Conservation (phyloP, 2,888 invertebrate genomes). For the Cremastinae sp. region DNA sequence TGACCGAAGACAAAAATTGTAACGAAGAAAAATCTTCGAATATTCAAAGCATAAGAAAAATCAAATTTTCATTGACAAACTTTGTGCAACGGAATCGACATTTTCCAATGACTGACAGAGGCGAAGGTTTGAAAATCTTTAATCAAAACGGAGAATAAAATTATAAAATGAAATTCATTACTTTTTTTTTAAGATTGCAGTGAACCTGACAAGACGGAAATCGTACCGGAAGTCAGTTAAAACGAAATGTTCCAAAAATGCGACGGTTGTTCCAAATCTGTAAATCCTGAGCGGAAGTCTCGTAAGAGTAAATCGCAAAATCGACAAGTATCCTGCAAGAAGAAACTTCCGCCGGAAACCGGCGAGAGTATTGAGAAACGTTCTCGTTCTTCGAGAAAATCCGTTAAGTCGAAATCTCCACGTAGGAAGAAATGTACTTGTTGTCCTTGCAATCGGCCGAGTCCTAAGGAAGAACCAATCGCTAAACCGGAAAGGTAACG, state of each 20-base stretch:
- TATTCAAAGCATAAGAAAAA: neutral
- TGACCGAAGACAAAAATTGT: neutral
- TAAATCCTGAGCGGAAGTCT: slow-evolving; percentile 21
- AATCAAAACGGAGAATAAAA: neutral
- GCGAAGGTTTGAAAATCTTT: neutral
- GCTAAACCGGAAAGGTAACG: slow-evolving; percentile 34
- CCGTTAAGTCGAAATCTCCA: neutral
- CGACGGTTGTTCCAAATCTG: slow-evolving; percentile 9
- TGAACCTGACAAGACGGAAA: slow-evolving; percentile 2
- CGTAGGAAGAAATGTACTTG: slow-evolving; percentile 13
- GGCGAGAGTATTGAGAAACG: slow-evolving; percentile 3
- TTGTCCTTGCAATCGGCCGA: neutral
- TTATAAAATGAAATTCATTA: neutral
- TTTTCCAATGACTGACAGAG: slow-evolving; percentile 6
- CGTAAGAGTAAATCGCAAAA: neutral
- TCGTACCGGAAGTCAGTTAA: slow-evolving; percentile 3
- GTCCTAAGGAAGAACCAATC: neutral
- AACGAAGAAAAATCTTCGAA: neutral
- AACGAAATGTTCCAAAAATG: slow-evolving; percentile 53
- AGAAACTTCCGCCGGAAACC: slow-evolving; percentile 3
- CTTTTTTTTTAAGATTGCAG: neutral
- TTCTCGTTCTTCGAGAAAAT: slow-evolving; percentile 8
- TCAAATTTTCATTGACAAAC: neutral
- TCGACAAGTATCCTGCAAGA: slow-evolving; percentile 18
- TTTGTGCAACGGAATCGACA: neutral